A percentile compares a stretch with the other conserved stretches of the same genome.
Conservation (phyloP, 2,113 vertebrate species). For the Dicrurus megarhynchus region DNA sequence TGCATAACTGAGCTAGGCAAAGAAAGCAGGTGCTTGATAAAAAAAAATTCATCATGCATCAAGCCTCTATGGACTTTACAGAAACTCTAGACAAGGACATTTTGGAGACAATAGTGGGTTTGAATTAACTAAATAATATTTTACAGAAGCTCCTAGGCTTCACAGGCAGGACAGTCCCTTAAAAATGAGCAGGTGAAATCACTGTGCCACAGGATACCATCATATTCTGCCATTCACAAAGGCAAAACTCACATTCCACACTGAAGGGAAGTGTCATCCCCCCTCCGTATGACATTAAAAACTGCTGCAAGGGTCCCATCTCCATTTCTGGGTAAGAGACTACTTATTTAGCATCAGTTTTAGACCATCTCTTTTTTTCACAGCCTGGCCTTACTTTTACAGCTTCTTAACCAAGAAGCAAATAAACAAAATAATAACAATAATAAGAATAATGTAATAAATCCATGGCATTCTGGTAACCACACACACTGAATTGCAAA, state of each 20-base stretch:
- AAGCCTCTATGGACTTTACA: neutral
- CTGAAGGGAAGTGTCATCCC: neutral
- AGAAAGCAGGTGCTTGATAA: conserved; percentile 60
- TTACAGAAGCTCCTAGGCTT: neutral
- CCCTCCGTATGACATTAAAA: neutral
- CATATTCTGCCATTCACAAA: neutral
- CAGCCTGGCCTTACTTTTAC: neutral
- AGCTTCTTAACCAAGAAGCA: neutral
- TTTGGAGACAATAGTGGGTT: neutral
- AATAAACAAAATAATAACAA: neutral
- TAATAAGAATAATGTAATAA: neutral
- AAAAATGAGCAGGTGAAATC: neutral
- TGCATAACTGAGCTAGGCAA: conserved; percentile 61
- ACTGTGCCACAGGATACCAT: neutral
- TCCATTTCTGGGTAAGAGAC: neutral
- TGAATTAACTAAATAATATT: neutral
- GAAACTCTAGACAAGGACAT: conserved; percentile 16
- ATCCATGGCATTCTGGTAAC: neutral
- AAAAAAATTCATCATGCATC: neutral
- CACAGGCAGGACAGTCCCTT: neutral
- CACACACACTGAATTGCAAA: neutral
- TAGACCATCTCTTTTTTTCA: neutral
- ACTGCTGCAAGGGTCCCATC: neutral
- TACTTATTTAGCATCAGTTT: neutral
- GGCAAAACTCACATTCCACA: neutral